These are phyloP conservation scores for Parus major DNA, from an alignment of 2,113 vertebrate genomes.

Conservation along the genomic window DNA sequence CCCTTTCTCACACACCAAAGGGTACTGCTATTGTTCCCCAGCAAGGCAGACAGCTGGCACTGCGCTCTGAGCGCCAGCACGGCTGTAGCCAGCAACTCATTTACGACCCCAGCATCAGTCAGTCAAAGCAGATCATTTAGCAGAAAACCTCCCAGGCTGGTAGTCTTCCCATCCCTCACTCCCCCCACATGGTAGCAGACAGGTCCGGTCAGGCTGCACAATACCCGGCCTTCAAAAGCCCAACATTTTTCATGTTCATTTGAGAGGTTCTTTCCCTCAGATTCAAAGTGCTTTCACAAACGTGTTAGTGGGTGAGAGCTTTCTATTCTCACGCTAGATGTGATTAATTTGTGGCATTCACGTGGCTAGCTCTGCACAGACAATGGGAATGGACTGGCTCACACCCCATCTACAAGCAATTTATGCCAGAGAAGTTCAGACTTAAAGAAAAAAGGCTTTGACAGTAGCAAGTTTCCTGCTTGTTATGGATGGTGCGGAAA, in stretches of 20 bases:
- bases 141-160: constrained; percentile 78
- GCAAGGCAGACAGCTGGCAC: constrained; percentile 87
- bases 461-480: constrained; percentile 40
- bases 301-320: constrained; percentile 75
- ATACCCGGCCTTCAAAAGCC: constrained; percentile 75
- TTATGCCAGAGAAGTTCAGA: constrained; percentile 77
- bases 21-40: constrained; percentile 71
- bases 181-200: constrained; percentile 76
- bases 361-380: constrained; percentile 75
- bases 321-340: constrained; percentile 83
- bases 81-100: constrained; percentile 76
- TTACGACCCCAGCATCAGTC: constrained; percentile 76
- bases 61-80: constrained; percentile 81
- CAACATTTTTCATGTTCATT: constrained; percentile 83
- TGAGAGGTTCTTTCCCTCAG: constrained; percentile 76
- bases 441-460: constrained; percentile 54
- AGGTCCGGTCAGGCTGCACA: constrained; percentile 75
- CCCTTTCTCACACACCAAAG: constrained; percentile 68
- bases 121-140: constrained; percentile 76
- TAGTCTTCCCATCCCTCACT: constrained; percentile 66
- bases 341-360: constrained; percentile 94
- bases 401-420: constrained; percentile 85
- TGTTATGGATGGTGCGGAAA: constrained; percentile 10
- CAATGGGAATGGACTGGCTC: constrained; percentile 86
- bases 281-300: constrained; percentile 76